Evolutionary conservation across 2,113 vertebrate species (phyloP).

Genomic region (Syngnathus floridae): DNA sequence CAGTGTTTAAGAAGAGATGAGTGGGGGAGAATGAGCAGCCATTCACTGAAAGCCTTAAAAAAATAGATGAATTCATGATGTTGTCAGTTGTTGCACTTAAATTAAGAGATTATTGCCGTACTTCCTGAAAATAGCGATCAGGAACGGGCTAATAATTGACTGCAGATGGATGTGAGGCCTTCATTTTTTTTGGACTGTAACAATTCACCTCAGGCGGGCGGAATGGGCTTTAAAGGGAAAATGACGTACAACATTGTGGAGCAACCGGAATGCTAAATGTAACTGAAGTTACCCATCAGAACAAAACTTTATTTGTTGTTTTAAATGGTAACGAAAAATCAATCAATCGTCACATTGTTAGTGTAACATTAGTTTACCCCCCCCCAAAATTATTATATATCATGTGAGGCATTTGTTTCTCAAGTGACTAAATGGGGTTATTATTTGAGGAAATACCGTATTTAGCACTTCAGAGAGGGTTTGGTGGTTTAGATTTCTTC

Average conservation of each 20-base stretch:
- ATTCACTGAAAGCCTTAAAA: neutral
- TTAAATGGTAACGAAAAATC: neutral
- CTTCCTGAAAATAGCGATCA: neutral
- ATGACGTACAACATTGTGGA: neutral
- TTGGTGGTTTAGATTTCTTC: neutral
- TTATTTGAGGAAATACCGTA: neutral
- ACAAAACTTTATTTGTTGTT: neutral
- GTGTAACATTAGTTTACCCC: no score
- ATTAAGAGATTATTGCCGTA: neutral
- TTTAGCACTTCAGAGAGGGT: neutral
- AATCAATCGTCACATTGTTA: no score
- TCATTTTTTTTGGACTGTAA: neutral
- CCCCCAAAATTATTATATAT: no score
- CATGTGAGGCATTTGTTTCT: neutral
- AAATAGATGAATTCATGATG: neutral
- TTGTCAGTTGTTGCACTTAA: neutral
- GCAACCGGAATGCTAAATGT: neutral
- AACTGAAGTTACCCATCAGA: neutral
- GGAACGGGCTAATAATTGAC: neutral
- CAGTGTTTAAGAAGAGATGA: neutral
- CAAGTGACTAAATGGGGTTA: conserved; percentile 4
- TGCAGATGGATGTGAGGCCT: no score
- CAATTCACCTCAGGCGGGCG: neutral
- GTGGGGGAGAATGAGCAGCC: neutral
- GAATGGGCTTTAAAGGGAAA: neutral